These are phyloP conservation scores for Trochalopteron elliotii DNA, from an alignment of 2,113 vertebrate species.

Conservation along the genomic window DNA sequence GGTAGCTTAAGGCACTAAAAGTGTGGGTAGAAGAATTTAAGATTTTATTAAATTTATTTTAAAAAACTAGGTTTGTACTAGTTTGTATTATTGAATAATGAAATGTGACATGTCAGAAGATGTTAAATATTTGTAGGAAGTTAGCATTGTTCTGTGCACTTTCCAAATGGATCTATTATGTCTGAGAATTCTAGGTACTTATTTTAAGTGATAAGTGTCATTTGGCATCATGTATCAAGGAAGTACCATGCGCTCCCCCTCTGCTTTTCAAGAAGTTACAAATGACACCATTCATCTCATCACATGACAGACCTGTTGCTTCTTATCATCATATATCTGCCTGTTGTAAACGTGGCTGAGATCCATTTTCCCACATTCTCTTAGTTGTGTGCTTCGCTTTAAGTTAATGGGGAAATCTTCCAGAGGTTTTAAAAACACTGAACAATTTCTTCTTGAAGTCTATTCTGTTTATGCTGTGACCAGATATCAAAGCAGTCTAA, in stretches of 20 bases:
- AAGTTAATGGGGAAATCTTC: not conserved
- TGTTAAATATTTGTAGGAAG: constrained; percentile 50
- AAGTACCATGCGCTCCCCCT: constrained; percentile 23
- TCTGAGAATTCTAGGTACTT: constrained; percentile 26
- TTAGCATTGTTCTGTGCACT: not conserved
- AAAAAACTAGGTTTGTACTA: not conserved
- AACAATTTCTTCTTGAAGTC: not conserved
- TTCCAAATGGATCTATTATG: constrained; percentile 48
- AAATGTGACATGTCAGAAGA: not conserved
- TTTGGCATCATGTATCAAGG: constrained; percentile 27
- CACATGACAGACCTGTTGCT: constrained; percentile 42
- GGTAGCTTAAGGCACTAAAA: not conserved
- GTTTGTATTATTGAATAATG: constrained; percentile 22
- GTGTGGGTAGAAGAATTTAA: not conserved
- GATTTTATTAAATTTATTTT: not conserved
- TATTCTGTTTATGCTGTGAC: constrained; percentile 23
- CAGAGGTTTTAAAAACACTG: not conserved
- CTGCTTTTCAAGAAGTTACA: constrained; percentile 59
- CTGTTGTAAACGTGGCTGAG: not conserved
- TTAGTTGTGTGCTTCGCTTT: not conserved
- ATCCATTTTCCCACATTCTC: not conserved
- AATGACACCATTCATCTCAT: constrained; percentile 47
- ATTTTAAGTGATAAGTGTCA: constrained; percentile 38
- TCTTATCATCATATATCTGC: constrained; percentile 1
- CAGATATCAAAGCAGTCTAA: constrained; percentile 38